Evolutionary conservation across 2,113 vertebrate species (phyloP).

Genomic region (Callionymus lyra): DNA sequence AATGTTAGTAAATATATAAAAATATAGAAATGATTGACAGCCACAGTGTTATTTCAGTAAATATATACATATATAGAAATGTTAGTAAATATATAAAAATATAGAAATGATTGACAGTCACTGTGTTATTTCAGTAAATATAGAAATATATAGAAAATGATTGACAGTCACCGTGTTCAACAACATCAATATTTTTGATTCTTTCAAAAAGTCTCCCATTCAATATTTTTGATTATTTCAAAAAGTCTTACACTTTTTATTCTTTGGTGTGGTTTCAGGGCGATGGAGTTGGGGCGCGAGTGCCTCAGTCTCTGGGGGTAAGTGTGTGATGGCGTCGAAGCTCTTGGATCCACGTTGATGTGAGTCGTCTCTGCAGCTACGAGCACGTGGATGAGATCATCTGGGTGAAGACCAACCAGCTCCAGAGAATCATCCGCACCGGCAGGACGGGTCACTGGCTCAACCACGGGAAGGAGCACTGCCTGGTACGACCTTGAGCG

Average conservation of each 20-base stretch:
- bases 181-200: no score
- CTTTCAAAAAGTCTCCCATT: no score
- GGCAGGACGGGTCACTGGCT: constrained; percentile 86
- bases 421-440: constrained; percentile 87
- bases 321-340: constrained; percentile 20
- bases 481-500: constrained; percentile 73
- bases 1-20: no score
- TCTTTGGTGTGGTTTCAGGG: constrained; percentile 51
- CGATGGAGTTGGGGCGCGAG: constrained; percentile 88
- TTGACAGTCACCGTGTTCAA: no score
- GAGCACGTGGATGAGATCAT: constrained; percentile 90
- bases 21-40: no score
- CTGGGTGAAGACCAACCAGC: constrained; percentile 92
- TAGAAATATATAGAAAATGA: no score
- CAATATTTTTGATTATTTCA: no score
- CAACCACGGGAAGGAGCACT: constrained; percentile 91
- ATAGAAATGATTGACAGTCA: no score
- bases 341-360: background rate
- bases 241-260: background rate
- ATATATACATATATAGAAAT: no score
- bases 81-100: no score
- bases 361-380: constrained; percentile 56
- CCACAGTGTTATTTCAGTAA: no score
- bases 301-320: constrained; percentile 90
- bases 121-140: no score